phyloP scores from a whole-genome alignment of 2,888 invertebrate genomes.

The Sceliomorpha sp. region DNA sequence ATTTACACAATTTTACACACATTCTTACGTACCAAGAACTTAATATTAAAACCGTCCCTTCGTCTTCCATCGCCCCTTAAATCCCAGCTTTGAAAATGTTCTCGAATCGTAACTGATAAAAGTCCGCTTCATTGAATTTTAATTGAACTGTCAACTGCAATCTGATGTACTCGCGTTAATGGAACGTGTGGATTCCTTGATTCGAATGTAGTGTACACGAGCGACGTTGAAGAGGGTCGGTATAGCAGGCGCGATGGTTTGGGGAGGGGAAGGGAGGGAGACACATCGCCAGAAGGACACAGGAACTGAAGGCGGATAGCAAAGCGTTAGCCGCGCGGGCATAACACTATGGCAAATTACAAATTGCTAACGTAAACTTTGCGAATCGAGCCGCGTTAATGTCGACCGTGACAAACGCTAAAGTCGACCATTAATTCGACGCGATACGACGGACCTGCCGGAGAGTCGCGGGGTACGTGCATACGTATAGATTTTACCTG shows the following conservation, averaged over 20 bases:
- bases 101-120: background rate
- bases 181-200: conserved; percentile 29
- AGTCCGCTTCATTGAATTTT: conserved; percentile 18
- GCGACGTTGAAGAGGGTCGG: no score
- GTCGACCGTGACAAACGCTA: conserved; percentile 41
- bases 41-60: no score
- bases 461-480: no score
- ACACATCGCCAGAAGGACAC: conserved; percentile 16
- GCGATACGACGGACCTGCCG: conserved; percentile 20
- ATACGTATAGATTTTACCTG: background rate
- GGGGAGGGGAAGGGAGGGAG: no score
- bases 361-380: conserved; percentile 51
- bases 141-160: conserved; percentile 26
- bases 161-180: conserved; percentile 26
- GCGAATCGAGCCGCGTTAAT: conserved; percentile 45
- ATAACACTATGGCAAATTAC: conserved; percentile 41
- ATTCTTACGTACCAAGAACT: no score
- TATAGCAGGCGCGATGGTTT: no score
- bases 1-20: no score
- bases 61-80: no score
- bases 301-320: conserved; percentile 7
- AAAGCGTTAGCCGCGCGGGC: conserved; percentile 9
- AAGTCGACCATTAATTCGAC: conserved; percentile 48
- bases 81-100: background rate
- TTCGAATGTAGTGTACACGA: conserved; percentile 21